phyloP scores from a whole-genome alignment of 2,113 vertebrate genomes.

The Centropristis striata region DNA sequence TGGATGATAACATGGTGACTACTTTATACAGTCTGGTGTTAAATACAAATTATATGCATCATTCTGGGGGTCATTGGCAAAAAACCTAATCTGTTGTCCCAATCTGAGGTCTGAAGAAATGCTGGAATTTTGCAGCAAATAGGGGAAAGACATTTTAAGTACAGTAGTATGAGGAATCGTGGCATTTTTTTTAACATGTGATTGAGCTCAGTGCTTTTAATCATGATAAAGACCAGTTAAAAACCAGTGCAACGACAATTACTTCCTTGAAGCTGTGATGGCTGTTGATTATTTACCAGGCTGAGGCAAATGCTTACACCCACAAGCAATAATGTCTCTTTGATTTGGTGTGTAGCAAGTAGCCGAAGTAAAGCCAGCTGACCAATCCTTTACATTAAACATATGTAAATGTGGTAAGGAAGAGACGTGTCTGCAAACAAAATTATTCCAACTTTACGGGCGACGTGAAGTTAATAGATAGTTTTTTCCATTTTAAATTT shows the following conservation, averaged over 20 bases:
- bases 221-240: background rate
- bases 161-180: background rate
- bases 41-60: too few species aligned
- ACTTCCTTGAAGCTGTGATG: background rate
- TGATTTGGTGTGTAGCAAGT: background rate
- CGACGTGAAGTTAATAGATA: too few species aligned
- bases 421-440: too few species aligned
- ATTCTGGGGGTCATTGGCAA: too few species aligned
- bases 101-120: too few species aligned
- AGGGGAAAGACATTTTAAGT: background rate
- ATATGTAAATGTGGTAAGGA: background rate
- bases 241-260: background rate
- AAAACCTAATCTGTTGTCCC: too few species aligned
- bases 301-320: background rate
- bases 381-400: background rate
- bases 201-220: background rate
- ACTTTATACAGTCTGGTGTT: too few species aligned
- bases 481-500: background rate
- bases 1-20: too few species aligned
- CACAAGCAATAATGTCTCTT: too few species aligned
- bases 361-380: background rate
- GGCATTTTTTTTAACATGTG: background rate
- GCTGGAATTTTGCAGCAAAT: too few species aligned
- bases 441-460: too few species aligned
- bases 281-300: constrained; percentile 13